A percentile compares a stretch with the other conserved stretches of the same genome.
Evolutionary conservation across 2,113 vertebrate species (phyloP).

Genomic region (Empidonax alnorum): DNA sequence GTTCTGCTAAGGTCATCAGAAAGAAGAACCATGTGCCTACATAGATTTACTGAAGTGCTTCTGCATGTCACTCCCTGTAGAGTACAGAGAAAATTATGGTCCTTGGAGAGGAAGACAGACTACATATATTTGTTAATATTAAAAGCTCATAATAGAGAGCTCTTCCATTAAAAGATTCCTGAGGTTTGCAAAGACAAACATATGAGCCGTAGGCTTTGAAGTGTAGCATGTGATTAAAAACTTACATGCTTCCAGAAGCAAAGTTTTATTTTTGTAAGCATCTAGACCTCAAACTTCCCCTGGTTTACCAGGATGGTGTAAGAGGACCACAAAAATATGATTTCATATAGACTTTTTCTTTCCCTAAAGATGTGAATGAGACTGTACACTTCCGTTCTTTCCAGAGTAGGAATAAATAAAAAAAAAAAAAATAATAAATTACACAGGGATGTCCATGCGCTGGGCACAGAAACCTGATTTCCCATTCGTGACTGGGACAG

Average conservation of each 20-base stretch:
- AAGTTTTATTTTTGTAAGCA: neutral
- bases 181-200: neutral
- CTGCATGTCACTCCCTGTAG: fast-evolving
- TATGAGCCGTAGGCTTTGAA: neutral
- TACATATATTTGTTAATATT: neutral
- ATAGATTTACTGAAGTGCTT: neutral
- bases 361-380: neutral
- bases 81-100: neutral
- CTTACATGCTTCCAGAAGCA: neutral
- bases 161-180: neutral
- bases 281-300: neutral
- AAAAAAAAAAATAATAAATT: neutral
- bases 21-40: neutral
- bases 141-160: neutral
- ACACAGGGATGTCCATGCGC: neutral
- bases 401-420: neutral
- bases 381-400: neutral
- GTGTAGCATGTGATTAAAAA: neutral
- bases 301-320: neutral
- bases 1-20: neutral
- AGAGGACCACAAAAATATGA: neutral
- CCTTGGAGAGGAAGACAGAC: neutral
- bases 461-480: neutral
- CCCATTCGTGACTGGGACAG: neutral
- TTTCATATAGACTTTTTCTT: neutral